Base-by-base conservation (phyloP, 2,797 vertebrate species). In the Phataginus tricuspis region DNA sequence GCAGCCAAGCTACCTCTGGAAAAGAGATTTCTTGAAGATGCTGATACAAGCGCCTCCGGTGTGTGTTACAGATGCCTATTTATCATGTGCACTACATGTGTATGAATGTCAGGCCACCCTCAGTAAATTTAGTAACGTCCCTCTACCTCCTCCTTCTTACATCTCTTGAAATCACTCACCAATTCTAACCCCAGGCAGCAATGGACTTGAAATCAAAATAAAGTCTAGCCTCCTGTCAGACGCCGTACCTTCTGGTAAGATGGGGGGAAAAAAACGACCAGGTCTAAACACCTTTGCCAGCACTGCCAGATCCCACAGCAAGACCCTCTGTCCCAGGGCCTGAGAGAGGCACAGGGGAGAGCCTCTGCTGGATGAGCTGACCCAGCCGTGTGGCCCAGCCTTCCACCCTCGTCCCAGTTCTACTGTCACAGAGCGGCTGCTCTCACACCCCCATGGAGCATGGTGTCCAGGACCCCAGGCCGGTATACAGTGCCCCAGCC, bases 1-100 rank as follows among this genome's bases (percentile, higher is more conserved):
- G 83, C 66, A 84, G 95, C 75, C 96, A 97, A 95, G 7, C 64
- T n/a, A 45, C 66, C 75, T 97, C 96, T 91, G 96, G 75, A 95
- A 96, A 97, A 97, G 86, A 86, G 39, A 74, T 86, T 95, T 95
- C 64, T 93, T 66, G 61, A 91, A 77, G 21, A 85, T 37, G 72
- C 53, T 1, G 61, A 75, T 63, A 77, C 75, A 82, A 84, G 69
- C 0, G 0, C 15, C 31, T 68, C 23, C 37, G 14, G 5, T 11
- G 31, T 45, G 53, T 57, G 34, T 74, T 78, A 64, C 11, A 25
- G 90, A 92, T 37, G 63, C 80, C 49, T 78, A 11, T 63, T 57
- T 63, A 25, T 86, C 79, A 21, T n/a, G 14, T 55, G 49, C 4
- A 5, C 37, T 68, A 45, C 49, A 19, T 31, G n/a, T 18, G 57